These are phyloP conservation scores for Danio tinwini DNA, from an alignment of 2,797 vertebrate species.

Conservation along the genomic window DNA sequence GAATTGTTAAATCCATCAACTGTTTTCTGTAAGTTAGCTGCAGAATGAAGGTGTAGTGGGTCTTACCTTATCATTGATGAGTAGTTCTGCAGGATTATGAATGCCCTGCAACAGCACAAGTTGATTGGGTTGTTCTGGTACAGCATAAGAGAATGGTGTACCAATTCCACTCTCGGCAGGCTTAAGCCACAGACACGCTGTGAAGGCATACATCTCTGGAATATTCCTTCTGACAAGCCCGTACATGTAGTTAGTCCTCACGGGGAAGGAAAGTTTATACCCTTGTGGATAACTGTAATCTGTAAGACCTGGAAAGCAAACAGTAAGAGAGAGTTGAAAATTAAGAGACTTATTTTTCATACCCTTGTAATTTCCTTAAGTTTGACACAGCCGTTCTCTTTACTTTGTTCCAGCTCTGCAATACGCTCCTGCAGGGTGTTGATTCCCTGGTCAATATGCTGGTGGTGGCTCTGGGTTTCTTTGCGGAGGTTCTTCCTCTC, in stretches of 20 bases:
- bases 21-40: not conserved
- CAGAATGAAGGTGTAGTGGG: not conserved
- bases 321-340: not conserved
- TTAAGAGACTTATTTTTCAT: not conserved
- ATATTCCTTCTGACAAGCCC: constrained; percentile 88
- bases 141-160: constrained; percentile 96
- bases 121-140: constrained; percentile 91
- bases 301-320: constrained; percentile 63
- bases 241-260: constrained; percentile 97
- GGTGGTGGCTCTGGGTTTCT: constrained; percentile 76
- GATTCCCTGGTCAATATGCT: constrained; percentile 77
- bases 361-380: not conserved
- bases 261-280: constrained; percentile 91
- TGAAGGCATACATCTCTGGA: constrained; percentile 95
- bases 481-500: constrained; percentile 79
- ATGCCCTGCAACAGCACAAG: constrained; percentile 93
- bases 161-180: constrained; percentile 86
- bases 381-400: constrained; percentile 52
- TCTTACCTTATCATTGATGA: constrained; percentile 95
- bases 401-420: constrained; percentile 78
- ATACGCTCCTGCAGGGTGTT: constrained; percentile 74
- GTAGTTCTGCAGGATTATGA: constrained; percentile 92
- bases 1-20: not conserved
- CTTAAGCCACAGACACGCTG: constrained; percentile 91
- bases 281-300: constrained; percentile 81